phyloP scores from a whole-genome alignment of 2,797 vertebrate genomes.

The Mus caroli region DNA sequence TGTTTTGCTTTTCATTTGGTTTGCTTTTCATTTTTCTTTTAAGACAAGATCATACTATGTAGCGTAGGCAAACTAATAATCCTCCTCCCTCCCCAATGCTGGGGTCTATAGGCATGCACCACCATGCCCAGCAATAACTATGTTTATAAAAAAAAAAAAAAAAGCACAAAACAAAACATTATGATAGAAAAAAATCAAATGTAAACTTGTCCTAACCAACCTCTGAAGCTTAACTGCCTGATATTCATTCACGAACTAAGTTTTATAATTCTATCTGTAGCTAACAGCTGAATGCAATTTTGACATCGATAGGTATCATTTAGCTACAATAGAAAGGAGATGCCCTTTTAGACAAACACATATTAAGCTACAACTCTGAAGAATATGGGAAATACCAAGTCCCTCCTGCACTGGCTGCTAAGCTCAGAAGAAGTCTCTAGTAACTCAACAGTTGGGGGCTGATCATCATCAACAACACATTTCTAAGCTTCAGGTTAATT shows the following conservation, averaged over 20 bases:
- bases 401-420: conserved; percentile 19
- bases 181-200: conserved; percentile 59
- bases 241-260: conserved; percentile 9
- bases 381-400: conserved; percentile 22
- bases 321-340: conserved; percentile 25
- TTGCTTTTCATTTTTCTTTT: not conserved
- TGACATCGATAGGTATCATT: conserved; percentile 32
- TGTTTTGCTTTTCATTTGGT: not conserved
- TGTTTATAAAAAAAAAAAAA: not conserved
- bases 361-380: conserved; percentile 59
- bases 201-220: conserved; percentile 44
- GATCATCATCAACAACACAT: conserved; percentile 53
- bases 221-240: conserved; percentile 38
- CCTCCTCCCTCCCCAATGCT: not conserved
- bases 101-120: not conserved
- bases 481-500: conserved; percentile 67
- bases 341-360: conserved; percentile 51
- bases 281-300: conserved; percentile 50
- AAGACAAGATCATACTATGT: not conserved
- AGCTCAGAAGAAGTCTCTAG: conserved; percentile 55
- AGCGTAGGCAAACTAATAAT: not conserved
- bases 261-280: conserved; percentile 33
- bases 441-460: conserved; percentile 67
- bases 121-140: not conserved
- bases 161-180: not conserved